A percentile compares a stretch with the other conserved stretches of the same genome.
These are phyloP conservation scores for Camponotus vicinus DNA, from an alignment of 1,140 invertebrate species.

Conservation along the genomic window DNA sequence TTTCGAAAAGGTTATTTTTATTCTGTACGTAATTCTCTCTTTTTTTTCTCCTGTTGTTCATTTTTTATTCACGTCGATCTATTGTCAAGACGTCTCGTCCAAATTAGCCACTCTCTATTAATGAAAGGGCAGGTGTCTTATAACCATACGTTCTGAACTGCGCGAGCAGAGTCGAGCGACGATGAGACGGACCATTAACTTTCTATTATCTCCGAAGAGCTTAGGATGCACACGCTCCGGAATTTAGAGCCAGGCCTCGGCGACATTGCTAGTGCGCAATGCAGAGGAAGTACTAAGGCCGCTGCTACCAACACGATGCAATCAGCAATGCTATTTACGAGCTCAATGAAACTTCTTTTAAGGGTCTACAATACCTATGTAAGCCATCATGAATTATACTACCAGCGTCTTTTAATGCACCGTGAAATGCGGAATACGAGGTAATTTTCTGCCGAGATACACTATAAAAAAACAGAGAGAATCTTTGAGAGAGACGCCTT, in stretches of 20 bases:
- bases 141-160: constrained; percentile 52
- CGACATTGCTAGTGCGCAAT: constrained; percentile 45
- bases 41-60: not conserved
- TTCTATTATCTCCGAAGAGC: constrained; percentile 57
- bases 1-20: not conserved
- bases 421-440: constrained; percentile 4
- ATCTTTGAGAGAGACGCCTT: not conserved
- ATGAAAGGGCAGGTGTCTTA: constrained; percentile 49
- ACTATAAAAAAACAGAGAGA: not conserved
- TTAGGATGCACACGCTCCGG: constrained; percentile 56
- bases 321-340: constrained; percentile 37
- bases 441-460: not conserved
- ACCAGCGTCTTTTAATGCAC: constrained; percentile 43
- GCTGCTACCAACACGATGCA: constrained; percentile 33
- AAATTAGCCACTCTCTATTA: constrained; percentile 54
- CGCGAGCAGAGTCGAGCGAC: constrained; percentile 41
- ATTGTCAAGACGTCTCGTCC: constrained; percentile 29
- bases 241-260: constrained; percentile 50
- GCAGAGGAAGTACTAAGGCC: constrained; percentile 6
- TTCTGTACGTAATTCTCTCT: not conserved
- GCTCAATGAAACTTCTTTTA: constrained; percentile 49
- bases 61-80: constrained; percentile 24
- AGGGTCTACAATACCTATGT: constrained; percentile 38
- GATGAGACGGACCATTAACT: constrained; percentile 60
- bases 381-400: constrained; percentile 50